Conservation (phyloP, 2,113 vertebrate species). For the Podarcis raffonei region DNA sequence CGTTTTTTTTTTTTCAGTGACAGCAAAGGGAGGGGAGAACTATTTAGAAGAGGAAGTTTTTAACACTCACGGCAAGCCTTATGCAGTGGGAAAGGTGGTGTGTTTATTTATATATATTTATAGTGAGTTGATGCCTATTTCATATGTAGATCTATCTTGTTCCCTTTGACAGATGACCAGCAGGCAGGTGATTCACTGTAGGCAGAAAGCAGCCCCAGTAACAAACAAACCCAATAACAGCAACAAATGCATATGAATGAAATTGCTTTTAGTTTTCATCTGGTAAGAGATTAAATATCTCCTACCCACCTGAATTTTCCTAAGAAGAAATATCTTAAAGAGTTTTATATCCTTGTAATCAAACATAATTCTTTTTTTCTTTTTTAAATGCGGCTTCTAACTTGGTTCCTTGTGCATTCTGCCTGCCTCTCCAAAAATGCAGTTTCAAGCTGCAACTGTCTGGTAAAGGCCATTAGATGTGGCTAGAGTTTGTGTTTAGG, state of each 20-base stretch:
- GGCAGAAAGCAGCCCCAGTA: not conserved
- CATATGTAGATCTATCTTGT: not conserved
- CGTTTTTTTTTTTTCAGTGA: not conserved
- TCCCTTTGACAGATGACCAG: not conserved
- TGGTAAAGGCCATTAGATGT: not conserved
- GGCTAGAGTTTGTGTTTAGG: not conserved
- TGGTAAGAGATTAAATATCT: not conserved
- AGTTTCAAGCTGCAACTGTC: not conserved
- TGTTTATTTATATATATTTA: not conserved
- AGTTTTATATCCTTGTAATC: not conserved
- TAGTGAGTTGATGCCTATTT: not conserved
- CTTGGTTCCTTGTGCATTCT: not conserved
- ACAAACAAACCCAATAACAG: not conserved
- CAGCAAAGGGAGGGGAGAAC: no score
- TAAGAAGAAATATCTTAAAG: not conserved
- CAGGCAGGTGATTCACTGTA: not conserved
- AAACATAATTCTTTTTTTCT: not conserved
- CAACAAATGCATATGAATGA: not conserved
- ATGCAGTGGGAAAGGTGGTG: not conserved
- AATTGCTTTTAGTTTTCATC: not conserved
- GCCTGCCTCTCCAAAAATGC: not conserved
- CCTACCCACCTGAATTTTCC: not conserved
- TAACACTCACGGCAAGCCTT: not conserved
- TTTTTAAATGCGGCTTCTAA: not conserved
- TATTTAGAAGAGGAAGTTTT: not conserved